phyloP scores from a whole-genome alignment of 2,113 vertebrate species.

The Nothobranchius furzeri region DNA sequence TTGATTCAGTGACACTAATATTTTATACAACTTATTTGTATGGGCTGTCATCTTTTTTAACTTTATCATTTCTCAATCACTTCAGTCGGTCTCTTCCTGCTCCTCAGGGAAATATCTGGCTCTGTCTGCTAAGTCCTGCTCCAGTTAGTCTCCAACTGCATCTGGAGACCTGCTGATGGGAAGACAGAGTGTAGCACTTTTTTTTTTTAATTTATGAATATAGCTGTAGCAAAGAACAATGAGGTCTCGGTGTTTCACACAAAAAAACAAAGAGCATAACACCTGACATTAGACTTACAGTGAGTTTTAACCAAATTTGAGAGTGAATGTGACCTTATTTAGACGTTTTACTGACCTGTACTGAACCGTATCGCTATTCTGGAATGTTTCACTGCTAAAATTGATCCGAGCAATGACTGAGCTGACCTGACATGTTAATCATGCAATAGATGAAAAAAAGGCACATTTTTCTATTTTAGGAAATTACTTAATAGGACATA shows the following conservation, averaged over 20 bases:
- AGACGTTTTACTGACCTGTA: too few species aligned
- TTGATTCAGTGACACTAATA: not conserved
- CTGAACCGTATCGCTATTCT: too few species aligned
- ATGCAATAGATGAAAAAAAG: too few species aligned
- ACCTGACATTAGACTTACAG: not conserved
- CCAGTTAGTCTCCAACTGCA: not conserved
- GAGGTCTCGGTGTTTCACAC: too few species aligned
- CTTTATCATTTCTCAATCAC: not conserved
- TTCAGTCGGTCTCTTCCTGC: not conserved
- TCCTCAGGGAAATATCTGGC: not conserved
- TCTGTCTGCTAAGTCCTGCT: slow-evolving; percentile 7
- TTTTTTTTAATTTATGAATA: not conserved
- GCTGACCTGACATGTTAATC: too few species aligned
- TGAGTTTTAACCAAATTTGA: too few species aligned
- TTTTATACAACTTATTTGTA: not conserved
- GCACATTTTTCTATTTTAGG: too few species aligned
- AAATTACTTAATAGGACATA: too few species aligned
- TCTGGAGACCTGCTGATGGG: not conserved
- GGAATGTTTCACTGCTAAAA: too few species aligned
- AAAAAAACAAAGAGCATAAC: too few species aligned
- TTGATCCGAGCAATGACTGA: too few species aligned
- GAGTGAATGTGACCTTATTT: too few species aligned
- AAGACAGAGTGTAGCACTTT: not conserved
- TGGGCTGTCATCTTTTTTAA: not conserved
- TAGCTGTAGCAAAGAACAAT: not conserved